Percentiles rank a stretch among this genome's conserved stretches.
Evolutionary conservation across 2,888 invertebrate genomes (phyloP).

Genomic region (Cheilosia soror): DNA sequence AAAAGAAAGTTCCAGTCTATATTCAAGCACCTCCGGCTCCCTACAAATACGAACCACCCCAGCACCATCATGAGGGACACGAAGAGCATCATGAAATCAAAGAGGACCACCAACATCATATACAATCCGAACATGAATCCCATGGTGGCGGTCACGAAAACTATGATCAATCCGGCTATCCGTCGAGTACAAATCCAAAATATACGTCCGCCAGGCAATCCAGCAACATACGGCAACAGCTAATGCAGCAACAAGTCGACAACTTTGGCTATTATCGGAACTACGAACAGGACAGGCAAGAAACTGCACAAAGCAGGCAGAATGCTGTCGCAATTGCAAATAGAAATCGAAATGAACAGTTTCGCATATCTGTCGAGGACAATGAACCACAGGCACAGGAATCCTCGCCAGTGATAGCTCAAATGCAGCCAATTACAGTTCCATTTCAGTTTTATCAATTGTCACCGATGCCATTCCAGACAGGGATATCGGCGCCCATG

Average conservation of each 20-base stretch:
- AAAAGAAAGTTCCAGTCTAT: conserved; percentile 83
- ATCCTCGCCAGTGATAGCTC: conserved; percentile 77
- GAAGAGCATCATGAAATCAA: conserved; percentile 37
- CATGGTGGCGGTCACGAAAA: conserved; percentile 73
- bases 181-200: conserved; percentile 75
- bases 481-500: conserved; percentile 32
- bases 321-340: conserved; percentile 60
- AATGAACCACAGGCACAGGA: conserved; percentile 77
- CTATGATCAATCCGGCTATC: conserved; percentile 76
- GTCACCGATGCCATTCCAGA: conserved; percentile 80
- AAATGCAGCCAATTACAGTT: conserved; percentile 77
- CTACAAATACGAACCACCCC: conserved; percentile 80
- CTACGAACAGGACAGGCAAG: conserved; percentile 69
- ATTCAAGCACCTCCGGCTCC: conserved; percentile 80
- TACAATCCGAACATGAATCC: conserved; percentile 68
- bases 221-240: conserved; percentile 44
- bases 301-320: conserved; percentile 76
- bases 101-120: conserved; percentile 61
- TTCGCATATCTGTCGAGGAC: conserved; percentile 66
- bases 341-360: conserved; percentile 80
- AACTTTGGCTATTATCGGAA: conserved; percentile 76
- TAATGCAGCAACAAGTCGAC: conserved; percentile 76
- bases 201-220: conserved; percentile 48
- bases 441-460: conserved; percentile 80
- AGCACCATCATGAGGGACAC: conserved; percentile 43